Evolutionary conservation across 2,113 vertebrate species (phyloP).

Genomic region (Turdus rufiventris): DNA sequence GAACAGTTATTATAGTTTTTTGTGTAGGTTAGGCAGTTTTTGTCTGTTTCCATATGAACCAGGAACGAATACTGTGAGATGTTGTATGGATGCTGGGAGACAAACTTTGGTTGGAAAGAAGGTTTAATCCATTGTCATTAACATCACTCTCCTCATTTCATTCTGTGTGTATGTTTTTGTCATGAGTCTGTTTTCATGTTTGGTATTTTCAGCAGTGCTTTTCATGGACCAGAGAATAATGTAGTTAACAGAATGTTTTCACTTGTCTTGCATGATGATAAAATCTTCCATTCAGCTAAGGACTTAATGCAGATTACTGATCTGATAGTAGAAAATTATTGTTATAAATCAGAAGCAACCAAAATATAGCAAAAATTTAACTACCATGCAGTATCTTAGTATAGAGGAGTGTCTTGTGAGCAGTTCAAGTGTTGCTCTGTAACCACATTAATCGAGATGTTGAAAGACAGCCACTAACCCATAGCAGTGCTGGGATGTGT

Average conservation of each 20-base stretch:
- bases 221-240: not conserved
- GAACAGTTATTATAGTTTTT: not conserved
- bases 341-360: not conserved
- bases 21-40: not conserved
- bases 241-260: not conserved
- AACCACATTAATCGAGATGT: not conserved
- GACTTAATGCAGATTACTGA: not conserved
- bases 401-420: not conserved
- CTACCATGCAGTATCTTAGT: not conserved
- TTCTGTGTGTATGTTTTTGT: not conserved
- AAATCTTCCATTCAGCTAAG: not conserved
- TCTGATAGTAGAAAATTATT: not conserved
- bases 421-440: not conserved
- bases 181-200: not conserved
- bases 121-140: not conserved
- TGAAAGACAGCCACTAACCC: not conserved
- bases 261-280: not conserved
- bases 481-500: not conserved
- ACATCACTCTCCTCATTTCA: not conserved
- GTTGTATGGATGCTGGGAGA: not conserved
- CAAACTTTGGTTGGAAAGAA: not conserved
- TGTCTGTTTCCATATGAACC: not conserved
- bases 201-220: not conserved
- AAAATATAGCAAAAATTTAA: not conserved
- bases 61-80: not conserved